Evolutionary conservation across 2,888 invertebrate genomes (phyloP).

Genomic region (Ectropis crepuscularia): DNA sequence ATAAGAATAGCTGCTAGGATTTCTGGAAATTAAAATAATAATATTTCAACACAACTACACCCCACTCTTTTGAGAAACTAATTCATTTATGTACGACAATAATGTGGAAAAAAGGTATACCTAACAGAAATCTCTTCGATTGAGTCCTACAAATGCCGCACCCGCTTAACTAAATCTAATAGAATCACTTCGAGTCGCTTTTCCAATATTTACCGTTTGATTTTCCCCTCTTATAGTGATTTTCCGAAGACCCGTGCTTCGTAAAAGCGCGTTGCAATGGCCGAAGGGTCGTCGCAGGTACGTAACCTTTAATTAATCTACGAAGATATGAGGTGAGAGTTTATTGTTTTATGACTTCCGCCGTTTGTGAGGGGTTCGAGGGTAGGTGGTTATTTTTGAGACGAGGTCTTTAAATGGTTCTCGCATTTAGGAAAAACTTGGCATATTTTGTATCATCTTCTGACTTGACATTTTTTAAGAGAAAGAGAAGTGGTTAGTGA

Average conservation of each 20-base stretch:
- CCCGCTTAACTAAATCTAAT: constrained; percentile 78
- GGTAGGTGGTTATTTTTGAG: constrained; percentile 11
- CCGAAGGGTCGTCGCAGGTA: constrained; percentile 63
- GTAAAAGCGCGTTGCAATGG: constrained; percentile 79
- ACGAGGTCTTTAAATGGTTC: not conserved
- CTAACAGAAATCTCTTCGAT: no score
- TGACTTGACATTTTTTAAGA: no score
- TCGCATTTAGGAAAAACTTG: no score
- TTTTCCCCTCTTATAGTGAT: constrained; percentile 79
- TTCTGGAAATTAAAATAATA: no score
- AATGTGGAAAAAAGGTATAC: no score
- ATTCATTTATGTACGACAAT: no score
- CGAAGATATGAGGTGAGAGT: constrained; percentile 42
- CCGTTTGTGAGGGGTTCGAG: constrained; percentile 33
- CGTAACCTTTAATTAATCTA: constrained; percentile 79
- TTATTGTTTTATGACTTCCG: constrained; percentile 54
- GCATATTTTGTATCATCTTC: no score
- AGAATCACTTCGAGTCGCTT: constrained; percentile 81
- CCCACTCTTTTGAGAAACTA: no score
- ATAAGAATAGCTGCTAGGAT: no score
- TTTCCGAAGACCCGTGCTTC: constrained; percentile 62
- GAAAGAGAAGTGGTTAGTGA: no score
- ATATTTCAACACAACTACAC: no score
- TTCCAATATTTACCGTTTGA: constrained; percentile 83
- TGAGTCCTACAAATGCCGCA: constrained; percentile 64